Base-by-base conservation (phyloP, 2,797 vertebrate species). In the Xyrichtys novacula region DNA sequence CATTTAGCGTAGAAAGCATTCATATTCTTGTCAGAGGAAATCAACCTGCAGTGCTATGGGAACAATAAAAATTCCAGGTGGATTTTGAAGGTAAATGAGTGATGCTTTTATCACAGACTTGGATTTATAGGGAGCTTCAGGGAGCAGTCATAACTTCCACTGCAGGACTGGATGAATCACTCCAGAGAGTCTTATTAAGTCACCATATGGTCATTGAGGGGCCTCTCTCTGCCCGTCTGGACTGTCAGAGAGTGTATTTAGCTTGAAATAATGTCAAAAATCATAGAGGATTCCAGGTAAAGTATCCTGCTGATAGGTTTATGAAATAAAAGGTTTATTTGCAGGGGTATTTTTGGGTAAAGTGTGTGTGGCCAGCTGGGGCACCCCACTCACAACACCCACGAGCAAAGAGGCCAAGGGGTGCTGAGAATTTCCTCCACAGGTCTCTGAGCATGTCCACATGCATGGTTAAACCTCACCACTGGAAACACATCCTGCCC, bases 401-500 rank as follows among this genome's bases (percentile, higher is more conserved):
- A 78, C 22, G 55, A 80, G 74, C 54, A 38, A 73, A 58, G 61
- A 85, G 83, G 85, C 81, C 83, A 85, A 80, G 73, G 77, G 91
- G 76, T 87, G 85, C 69, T 81, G 85, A 82, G 86, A 84, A 90
- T 88, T 90, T 92, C 80, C 87, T 90, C 75, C 56, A 85, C 86
- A 88, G 86, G 90, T 90, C 84, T 89, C 68, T 70, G 76, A 85
- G 84, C 88, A 78, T 90, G 88, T 90, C 87, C 74, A 70, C 78
- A 90, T 76, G 78, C 85, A 86, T 76, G 85, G 86, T 88, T 88
- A 76, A 85, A 81, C 63, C 57, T 85, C 73, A 87, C 83, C 83
- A 87, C 86, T 92, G 86, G 86, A 92, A 92, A 91, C 80, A 85
- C 83, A 91, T 93, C 87, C 91, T 91, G 88, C 80, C 86, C 89